Percentiles rank a stretch among this genome's conserved stretches.
These are phyloP conservation scores for Leptobrachium leishanense DNA, from an alignment of 2,113 vertebrate species.

Conservation along the genomic window DNA sequence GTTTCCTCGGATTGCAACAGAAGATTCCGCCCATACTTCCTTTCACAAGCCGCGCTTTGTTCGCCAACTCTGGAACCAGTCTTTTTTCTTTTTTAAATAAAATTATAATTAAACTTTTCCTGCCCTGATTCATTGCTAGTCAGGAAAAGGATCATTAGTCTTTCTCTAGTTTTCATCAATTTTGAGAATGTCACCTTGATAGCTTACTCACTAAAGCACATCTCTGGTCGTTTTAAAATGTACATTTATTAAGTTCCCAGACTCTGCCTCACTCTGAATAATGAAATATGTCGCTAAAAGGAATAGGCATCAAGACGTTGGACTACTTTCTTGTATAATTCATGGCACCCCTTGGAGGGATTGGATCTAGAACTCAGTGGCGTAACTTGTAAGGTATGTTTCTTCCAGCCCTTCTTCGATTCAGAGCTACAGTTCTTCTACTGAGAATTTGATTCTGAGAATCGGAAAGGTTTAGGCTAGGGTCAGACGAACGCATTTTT, in stretches of 20 bases:
- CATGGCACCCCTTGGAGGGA: too few species aligned
- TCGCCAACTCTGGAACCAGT: neutral
- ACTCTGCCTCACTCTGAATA: neutral
- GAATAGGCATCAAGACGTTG: too few species aligned
- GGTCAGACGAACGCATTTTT: too few species aligned
- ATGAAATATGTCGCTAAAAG: neutral
- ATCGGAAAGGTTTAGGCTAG: too few species aligned
- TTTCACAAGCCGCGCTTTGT: neutral
- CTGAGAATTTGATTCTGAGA: too few species aligned
- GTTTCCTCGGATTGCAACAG: neutral
- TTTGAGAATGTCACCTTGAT: slow-evolving; percentile 42
- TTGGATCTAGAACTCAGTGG: too few species aligned
- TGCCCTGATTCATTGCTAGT: slow-evolving; percentile 12
- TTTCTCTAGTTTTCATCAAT: slow-evolving; percentile 31
- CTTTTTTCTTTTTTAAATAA: slow-evolving; percentile 4
- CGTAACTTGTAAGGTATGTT: too few species aligned
- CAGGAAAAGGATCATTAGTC: slow-evolving; percentile 31
- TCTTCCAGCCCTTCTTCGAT: too few species aligned
- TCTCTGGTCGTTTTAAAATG: slow-evolving; percentile 23
- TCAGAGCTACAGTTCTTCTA: too few species aligned
- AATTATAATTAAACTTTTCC: slow-evolving; percentile 22
- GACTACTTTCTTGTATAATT: too few species aligned
- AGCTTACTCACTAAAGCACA: slow-evolving; percentile 13
- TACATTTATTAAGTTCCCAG: slow-evolving; percentile 29
- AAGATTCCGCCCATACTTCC: neutral